These are phyloP conservation scores for Champsocephalus gunnari DNA, from an alignment of 2,797 vertebrate species.

Conservation along the genomic window DNA sequence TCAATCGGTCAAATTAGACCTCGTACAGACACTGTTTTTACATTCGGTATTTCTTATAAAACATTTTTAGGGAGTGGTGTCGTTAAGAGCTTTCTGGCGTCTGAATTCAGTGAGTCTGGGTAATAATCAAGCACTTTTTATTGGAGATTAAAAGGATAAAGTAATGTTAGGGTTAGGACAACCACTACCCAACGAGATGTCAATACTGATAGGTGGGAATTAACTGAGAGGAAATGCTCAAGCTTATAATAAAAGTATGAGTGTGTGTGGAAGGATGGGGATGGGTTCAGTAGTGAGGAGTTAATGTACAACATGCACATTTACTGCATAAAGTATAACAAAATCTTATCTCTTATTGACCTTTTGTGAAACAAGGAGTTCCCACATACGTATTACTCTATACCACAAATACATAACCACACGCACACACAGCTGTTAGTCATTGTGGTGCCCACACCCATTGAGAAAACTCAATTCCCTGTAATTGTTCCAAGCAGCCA, in stretches of 20 bases:
- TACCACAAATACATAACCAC: conserved; percentile 8
- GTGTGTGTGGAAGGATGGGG: not conserved
- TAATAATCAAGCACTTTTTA: not conserved
- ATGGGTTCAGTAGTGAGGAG: not conserved
- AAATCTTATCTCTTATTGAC: conserved; percentile 28
- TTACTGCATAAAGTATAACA: not conserved
- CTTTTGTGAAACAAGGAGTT: conserved; percentile 40
- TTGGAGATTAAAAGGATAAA: not conserved
- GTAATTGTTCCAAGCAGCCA: conserved; percentile 50
- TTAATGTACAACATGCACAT: not conserved
- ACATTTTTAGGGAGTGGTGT: no score
- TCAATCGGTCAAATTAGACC: no score
- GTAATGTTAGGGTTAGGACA: not conserved
- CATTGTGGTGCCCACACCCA: conserved; percentile 57
- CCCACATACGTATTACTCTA: conserved; percentile 11
- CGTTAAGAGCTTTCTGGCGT: no score
- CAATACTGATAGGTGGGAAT: not conserved
- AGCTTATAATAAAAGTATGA: conserved; percentile 3
- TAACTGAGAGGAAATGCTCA: not conserved
- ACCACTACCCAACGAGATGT: not conserved
- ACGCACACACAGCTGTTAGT: conserved; percentile 41
- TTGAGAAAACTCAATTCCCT: conserved; percentile 52
- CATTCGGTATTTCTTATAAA: no score
- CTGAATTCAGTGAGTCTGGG: not conserved
- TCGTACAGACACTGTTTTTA: not conserved